phyloP scores from a whole-genome alignment of 1,140 invertebrate species.

The Neodiprion virginianus region DNA sequence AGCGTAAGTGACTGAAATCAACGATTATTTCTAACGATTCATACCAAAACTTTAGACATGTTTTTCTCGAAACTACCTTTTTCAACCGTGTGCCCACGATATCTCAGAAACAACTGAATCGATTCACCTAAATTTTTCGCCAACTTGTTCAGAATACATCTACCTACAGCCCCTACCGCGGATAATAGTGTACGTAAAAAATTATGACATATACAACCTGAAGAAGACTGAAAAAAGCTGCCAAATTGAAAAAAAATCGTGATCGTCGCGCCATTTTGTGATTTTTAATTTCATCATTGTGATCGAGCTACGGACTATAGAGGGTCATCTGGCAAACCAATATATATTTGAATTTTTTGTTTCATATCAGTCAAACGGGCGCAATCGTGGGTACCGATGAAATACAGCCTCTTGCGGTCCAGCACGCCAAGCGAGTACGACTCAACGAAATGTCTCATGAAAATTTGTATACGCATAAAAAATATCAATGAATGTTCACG shows the following conservation, averaged over 20 bases:
- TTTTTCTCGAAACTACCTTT: background rate
- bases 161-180: constrained; percentile 10
- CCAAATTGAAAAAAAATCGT: background rate
- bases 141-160: background rate
- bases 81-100: background rate
- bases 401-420: constrained; percentile 6
- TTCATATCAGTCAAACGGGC: background rate
- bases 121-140: background rate
- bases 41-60: constrained; percentile 8
- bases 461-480: background rate
- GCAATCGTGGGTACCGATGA: constrained; percentile 2
- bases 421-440: background rate
- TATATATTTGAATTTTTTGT: background rate
- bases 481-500: background rate
- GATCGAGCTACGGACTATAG: background rate
- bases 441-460: background rate
- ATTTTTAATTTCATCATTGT: background rate
- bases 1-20: constrained; percentile 10
- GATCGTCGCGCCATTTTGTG: background rate
- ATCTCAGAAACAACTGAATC: background rate
- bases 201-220: background rate
- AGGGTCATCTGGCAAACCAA: constrained; percentile 10
- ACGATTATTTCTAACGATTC: background rate
- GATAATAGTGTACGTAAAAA: constrained; percentile 6
- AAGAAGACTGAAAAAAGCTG: constrained; percentile 11